Evolutionary conservation across 2,113 vertebrate species (phyloP).

Genomic region (Saguinus midas): DNA sequence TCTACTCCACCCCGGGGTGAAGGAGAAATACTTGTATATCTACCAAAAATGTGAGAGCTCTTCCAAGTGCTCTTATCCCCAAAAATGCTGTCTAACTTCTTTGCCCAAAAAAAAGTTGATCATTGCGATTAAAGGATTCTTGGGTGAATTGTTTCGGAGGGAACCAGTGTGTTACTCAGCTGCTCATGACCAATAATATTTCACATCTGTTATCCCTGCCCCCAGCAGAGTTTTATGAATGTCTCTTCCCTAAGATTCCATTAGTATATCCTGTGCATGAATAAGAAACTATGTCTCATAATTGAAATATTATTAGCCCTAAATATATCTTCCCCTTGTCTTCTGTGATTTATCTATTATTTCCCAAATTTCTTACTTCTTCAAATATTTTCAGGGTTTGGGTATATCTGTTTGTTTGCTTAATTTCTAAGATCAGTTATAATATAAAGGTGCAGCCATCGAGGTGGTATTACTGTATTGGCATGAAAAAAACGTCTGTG

Average conservation of each 20-base stretch:
- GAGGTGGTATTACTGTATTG: background rate
- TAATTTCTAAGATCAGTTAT: background rate
- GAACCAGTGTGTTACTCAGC: background rate
- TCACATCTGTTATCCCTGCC: background rate
- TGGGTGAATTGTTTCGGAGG: background rate
- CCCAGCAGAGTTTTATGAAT: background rate
- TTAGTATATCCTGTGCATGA: background rate
- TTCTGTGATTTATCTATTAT: background rate
- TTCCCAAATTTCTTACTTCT: background rate
- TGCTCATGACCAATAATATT: background rate
- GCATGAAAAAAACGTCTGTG: background rate
- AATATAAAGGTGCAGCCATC: background rate
- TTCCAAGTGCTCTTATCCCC: background rate
- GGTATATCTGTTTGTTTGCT: background rate
- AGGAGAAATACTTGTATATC: conserved; percentile 70
- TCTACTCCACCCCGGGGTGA: conserved; percentile 5
- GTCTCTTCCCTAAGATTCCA: background rate
- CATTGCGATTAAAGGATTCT: background rate
- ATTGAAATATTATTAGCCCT: background rate
- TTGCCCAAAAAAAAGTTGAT: conserved; percentile 20
- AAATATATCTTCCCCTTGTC: background rate
- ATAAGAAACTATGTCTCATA: background rate
- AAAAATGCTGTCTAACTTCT: conserved; percentile 14
- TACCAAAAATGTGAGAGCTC: conserved; percentile 43
- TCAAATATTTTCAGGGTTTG: background rate